Conservation (phyloP, 2,888 invertebrate species). For the Deilephila porcellus region DNA sequence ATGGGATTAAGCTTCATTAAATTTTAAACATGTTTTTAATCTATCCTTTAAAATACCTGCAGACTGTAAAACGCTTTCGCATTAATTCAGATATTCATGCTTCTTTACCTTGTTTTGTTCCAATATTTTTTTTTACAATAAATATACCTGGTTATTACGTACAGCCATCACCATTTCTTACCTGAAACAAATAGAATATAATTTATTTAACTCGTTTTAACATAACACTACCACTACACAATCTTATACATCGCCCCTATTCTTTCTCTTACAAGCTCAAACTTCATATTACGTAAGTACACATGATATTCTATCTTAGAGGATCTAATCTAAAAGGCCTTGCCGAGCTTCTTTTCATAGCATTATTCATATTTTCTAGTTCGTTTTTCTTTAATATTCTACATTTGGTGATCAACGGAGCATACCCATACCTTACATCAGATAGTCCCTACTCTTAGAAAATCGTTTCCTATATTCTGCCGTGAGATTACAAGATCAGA, state of each 20-base stretch:
- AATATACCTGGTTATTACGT: background rate
- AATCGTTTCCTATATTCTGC: background rate
- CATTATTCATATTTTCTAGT: slow-evolving; percentile 24
- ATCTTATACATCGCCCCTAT: background rate
- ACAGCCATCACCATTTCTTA: background rate
- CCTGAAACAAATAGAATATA: slow-evolving; percentile 9
- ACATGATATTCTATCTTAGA: slow-evolving; percentile 5
- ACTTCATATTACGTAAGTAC: slow-evolving; percentile 14
- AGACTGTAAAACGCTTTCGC: no score
- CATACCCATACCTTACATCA: background rate
- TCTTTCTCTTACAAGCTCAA: slow-evolving; percentile 7
- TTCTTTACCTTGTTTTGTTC: no score
- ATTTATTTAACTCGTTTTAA: background rate
- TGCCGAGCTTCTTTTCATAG: slow-evolving; percentile 16
- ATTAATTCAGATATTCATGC: no score
- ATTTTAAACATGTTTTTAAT: no score
- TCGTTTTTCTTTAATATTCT: background rate
- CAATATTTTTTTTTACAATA: background rate
- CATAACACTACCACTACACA: background rate
- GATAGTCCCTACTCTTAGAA: background rate
- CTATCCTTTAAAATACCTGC: no score
- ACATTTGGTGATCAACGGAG: background rate
- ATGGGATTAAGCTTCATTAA: background rate
- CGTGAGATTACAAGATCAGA: background rate
- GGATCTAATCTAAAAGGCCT: slow-evolving; percentile 17